Conservation (phyloP, 1,140 invertebrate species). For the Leptopilina boulardi region DNA sequence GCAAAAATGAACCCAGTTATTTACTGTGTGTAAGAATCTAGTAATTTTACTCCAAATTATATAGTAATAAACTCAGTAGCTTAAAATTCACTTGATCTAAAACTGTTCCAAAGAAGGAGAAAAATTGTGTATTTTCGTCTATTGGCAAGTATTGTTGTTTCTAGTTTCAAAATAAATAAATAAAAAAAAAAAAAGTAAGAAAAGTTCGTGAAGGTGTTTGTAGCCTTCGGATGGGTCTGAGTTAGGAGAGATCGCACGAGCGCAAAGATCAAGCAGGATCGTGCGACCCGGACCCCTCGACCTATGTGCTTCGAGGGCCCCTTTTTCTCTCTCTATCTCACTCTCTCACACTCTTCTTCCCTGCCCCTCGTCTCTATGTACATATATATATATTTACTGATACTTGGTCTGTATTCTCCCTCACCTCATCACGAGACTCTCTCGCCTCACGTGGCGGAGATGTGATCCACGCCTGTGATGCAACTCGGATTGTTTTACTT, state of each 20-base stretch:
- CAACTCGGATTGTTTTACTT: slow-evolving; percentile 67
- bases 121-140: background rate
- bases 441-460: slow-evolving; percentile 66
- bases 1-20: too few species aligned
- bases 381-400: slow-evolving; percentile 17
- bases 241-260: slow-evolving; percentile 72
- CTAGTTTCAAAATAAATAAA: background rate
- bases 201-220: slow-evolving; percentile 60
- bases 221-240: slow-evolving; percentile 67
- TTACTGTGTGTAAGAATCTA: too few species aligned
- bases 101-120: background rate
- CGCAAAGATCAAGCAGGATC: slow-evolving; percentile 76
- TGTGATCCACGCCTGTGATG: slow-evolving; percentile 72
- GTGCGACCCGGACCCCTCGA: slow-evolving; percentile 75
- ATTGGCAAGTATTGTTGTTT: background rate
- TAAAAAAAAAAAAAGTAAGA: slow-evolving; percentile 45
- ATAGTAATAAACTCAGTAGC: too few species aligned
- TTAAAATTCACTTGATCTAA: background rate
- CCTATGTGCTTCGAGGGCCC: slow-evolving; percentile 60
- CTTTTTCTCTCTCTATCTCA: slow-evolving; percentile 36
- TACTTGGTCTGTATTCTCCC: slow-evolving; percentile 35
- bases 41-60: too few species aligned
- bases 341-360: slow-evolving; percentile 40
- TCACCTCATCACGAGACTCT: slow-evolving; percentile 46
- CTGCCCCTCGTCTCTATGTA: slow-evolving; percentile 42